phyloP scores from a whole-genome alignment of 1,140 invertebrate species.

The Ceratosolen solmsi region DNA sequence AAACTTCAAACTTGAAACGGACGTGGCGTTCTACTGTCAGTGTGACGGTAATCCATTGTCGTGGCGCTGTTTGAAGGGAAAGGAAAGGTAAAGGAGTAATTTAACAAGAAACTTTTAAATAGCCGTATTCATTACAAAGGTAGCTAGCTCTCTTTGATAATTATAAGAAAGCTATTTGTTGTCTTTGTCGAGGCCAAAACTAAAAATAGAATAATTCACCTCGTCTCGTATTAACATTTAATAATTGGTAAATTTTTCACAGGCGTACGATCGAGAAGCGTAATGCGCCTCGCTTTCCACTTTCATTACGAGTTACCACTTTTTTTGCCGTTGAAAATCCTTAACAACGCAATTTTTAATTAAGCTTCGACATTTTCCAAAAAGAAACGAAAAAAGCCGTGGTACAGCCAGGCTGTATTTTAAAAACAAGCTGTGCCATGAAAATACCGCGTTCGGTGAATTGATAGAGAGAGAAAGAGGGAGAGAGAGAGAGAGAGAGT shows the following conservation, averaged over 20 bases:
- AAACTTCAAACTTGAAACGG: slow-evolving; percentile 12
- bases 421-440: slow-evolving; percentile 39
- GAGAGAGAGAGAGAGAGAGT: too few relatives aligned
- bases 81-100: background rate
- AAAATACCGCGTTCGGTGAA: background rate
- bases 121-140: background rate
- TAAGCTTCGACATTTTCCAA: slow-evolving; percentile 41
- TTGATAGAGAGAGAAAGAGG: background rate
- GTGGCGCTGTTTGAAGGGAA: background rate
- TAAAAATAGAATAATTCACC: background rate
- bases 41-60: background rate
- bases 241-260: background rate
- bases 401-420: background rate
- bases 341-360: slow-evolving; percentile 46
- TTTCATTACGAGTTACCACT: background rate
- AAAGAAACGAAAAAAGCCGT: background rate
- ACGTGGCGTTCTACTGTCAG: background rate
- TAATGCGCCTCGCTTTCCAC: background rate
- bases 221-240: background rate
- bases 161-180: background rate
- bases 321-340: background rate
- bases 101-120: slow-evolving; percentile 2
- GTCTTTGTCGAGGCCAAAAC: background rate
- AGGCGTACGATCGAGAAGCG: background rate
- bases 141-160: background rate